Evolutionary conservation across 2,797 vertebrate species (phyloP).

Genomic region (Semaprochilodus insignis): DNA sequence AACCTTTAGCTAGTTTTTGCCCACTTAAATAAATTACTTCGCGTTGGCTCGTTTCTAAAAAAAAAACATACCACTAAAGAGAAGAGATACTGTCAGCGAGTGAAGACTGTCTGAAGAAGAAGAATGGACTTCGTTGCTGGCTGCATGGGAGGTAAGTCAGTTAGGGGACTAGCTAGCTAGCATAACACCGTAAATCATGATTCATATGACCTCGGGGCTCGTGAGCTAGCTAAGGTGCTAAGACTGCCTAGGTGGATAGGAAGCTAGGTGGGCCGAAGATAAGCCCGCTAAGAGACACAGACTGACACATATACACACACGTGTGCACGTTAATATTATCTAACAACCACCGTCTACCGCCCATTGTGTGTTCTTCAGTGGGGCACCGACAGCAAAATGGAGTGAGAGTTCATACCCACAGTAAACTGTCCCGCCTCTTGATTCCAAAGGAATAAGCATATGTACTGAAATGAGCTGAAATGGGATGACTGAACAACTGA

Average conservation of each 20-base stretch:
- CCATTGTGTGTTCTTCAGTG: neutral
- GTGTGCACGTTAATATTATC: neutral
- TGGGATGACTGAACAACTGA: no score
- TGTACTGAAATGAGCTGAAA: neutral
- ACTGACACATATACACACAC: neutral
- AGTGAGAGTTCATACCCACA: neutral
- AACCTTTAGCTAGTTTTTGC: neutral
- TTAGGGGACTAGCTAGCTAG: neutral
- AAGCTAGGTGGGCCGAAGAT: neutral
- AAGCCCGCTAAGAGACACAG: slow-evolving; percentile 24
- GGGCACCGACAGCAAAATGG: no score
- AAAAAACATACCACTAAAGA: neutral
- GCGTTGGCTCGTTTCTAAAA: neutral
- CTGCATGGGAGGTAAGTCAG: slow-evolving; percentile 77
- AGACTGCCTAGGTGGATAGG: neutral
- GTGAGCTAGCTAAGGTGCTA: neutral
- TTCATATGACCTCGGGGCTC: neutral
- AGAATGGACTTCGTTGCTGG: slow-evolving; percentile 82
- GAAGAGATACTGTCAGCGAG: neutral
- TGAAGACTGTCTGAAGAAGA: slow-evolving; percentile 23
- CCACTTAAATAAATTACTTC: neutral
- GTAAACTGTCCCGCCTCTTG: neutral
- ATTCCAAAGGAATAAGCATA: neutral
- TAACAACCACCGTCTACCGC: no score
- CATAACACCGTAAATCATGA: neutral